Percentiles rank a stretch among this genome's conserved stretches.
Evolutionary conservation across 1,140 invertebrate genomes (phyloP).

Genomic region (Radopholus similis): DNA sequence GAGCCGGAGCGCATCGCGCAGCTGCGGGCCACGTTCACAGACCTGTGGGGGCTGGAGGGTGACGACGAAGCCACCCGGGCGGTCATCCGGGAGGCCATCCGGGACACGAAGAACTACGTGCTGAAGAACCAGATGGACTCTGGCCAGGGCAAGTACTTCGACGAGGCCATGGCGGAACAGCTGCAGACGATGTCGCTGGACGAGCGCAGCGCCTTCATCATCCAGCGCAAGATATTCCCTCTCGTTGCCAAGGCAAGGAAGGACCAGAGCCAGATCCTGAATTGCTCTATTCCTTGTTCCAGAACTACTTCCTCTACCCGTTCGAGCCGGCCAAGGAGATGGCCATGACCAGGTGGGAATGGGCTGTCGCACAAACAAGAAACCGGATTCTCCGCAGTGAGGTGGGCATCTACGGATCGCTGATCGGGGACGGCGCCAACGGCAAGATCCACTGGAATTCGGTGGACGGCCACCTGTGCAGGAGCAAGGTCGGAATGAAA

Average conservation of each 20-base stretch:
- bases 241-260: slow-evolving; percentile 48
- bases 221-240: slow-evolving; percentile 73
- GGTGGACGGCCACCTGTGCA: slow-evolving; percentile 7
- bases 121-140: slow-evolving; percentile 90
- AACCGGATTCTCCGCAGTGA: too few species aligned
- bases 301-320: slow-evolving; percentile 77
- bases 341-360: slow-evolving; percentile 75
- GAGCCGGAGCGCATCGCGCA: slow-evolving; percentile 63
- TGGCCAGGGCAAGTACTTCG: slow-evolving; percentile 79
- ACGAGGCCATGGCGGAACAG: slow-evolving; percentile 70
- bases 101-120: slow-evolving; percentile 78
- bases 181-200: slow-evolving; percentile 68
- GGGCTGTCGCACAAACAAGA: too few species aligned
- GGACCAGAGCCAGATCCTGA: too few species aligned
- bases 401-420: slow-evolving; percentile 85
- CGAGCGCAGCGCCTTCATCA: slow-evolving; percentile 80
- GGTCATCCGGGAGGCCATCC: slow-evolving; percentile 70
- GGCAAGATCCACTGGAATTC: slow-evolving; percentile 66
- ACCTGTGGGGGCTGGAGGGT: slow-evolving; percentile 78
- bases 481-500: slow-evolving; percentile 13
- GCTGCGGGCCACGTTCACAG: slow-evolving; percentile 79
- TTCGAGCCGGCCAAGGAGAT: slow-evolving; percentile 63
- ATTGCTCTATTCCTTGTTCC: slow-evolving; percentile 28
- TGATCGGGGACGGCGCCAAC: slow-evolving; percentile 65
- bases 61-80: slow-evolving; percentile 37